These are phyloP conservation scores for Rhagonycha fulva DNA, from an alignment of 2,888 invertebrate species.

Conservation along the genomic window DNA sequence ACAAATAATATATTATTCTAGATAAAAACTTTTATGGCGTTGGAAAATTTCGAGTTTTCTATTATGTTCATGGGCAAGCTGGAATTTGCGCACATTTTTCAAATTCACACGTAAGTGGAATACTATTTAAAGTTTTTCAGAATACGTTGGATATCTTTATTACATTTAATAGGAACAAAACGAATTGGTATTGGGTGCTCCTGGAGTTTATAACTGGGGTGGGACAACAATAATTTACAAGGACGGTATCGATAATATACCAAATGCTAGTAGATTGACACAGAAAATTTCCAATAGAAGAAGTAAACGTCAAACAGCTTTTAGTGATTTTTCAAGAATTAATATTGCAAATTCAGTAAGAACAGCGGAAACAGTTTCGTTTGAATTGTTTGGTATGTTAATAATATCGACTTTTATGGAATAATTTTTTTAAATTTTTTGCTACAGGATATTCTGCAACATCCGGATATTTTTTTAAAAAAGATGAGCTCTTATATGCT, in stretches of 20 bases:
- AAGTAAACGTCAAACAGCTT: conserved; percentile 16
- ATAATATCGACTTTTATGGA: not conserved
- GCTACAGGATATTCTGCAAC: conserved; percentile 61
- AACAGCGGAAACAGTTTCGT: conserved; percentile 54
- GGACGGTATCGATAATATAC: conserved; percentile 28
- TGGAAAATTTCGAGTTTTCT: conserved; percentile 43
- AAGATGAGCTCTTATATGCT: conserved; percentile 53
- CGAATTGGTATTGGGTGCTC: conserved; percentile 61
- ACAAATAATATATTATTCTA: too few relatives aligned
- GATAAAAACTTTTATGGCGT: not conserved
- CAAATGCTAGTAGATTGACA: conserved; percentile 28
- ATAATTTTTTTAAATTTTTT: not conserved
- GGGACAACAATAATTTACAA: conserved; percentile 51
- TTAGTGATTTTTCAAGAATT: conserved; percentile 44
- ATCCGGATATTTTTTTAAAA: conserved; percentile 57
- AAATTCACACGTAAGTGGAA: conserved; percentile 41
- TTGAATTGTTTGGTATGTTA: conserved; percentile 59
- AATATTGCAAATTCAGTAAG: conserved; percentile 54
- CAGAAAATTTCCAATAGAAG: not conserved
- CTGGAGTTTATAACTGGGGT: conserved; percentile 65
- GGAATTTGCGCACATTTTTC: conserved; percentile 60
- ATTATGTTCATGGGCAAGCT: conserved; percentile 59
- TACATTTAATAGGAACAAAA: conserved; percentile 37
- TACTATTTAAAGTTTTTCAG: not conserved
- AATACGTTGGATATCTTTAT: not conserved